Evolutionary conservation across 2,888 invertebrate species (phyloP), one percentile per base, ranked within the genome.

Genomic region (Athalia cordata): DNA sequence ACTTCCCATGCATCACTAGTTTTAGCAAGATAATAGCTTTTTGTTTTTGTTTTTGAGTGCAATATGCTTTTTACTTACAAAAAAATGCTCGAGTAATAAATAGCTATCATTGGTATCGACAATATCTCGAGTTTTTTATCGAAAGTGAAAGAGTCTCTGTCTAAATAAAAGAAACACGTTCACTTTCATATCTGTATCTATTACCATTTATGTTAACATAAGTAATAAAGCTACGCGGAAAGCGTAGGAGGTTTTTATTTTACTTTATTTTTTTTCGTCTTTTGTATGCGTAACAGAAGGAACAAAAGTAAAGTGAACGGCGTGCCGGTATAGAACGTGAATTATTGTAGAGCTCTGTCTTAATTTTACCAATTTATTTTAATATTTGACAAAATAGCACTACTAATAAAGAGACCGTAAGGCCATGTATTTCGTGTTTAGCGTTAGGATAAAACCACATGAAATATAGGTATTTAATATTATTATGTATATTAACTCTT

Each of bases 391-490:
- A 75, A 64, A 75, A 75, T 75, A 75, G 64, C 64, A 75, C 62
- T 75, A 75, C 49, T 75, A 62, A 75, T 75, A 75, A 29, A 29
- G 62, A 75, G 75, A 75, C 67, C 66, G 57, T 87, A 87, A 87
- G 87, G 85, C 85, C 87, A 88, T 87, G 86, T 88, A 89, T 88
- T 88, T 87, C 86, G 81, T 88, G 87, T 87, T 83, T 87, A 87
- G 82, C 62, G 77, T 84, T 87, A 79, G 74, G 66, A 65, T 62
- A 68, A 76, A 81, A 80, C 72, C 66, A 83, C 82, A 81, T 80
- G 83, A 79, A 82, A 83, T 84, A 85, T 83, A 29, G 29, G 29
- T 29, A 83, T 84, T 84, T 80, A 85, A 85, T 83, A 85, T 84
- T 82, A 83, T 78, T 77, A 77, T 74, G 72, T 57, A 77, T 77